phyloP scores from a whole-genome alignment of 2,797 vertebrate species.

The Neoniphon sammara region DNA sequence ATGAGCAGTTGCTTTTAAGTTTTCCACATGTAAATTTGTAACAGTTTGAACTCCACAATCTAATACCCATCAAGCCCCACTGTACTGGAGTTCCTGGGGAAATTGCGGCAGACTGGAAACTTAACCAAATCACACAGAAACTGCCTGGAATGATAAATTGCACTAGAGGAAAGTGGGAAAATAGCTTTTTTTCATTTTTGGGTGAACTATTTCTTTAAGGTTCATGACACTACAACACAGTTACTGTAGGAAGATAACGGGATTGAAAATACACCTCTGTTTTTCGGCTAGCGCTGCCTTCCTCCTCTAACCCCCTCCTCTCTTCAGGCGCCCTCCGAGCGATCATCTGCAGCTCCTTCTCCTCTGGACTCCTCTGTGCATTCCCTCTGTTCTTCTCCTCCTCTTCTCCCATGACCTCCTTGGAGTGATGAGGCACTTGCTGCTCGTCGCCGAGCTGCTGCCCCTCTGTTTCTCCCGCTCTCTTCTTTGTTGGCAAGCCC shows the following conservation, averaged over 20 bases:
- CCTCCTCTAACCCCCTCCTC: conserved; percentile 85
- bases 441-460: conserved; percentile 59
- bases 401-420: conserved; percentile 77
- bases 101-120: too few species aligned
- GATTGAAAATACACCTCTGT: conserved; percentile 85
- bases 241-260: background rate
- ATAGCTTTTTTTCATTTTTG: too few species aligned
- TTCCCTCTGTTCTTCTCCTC: conserved; percentile 55
- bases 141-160: too few species aligned
- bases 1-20: too few species aligned
- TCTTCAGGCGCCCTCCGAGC: conserved; percentile 81
- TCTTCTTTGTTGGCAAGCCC: conserved; percentile 62
- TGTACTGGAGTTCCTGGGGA: too few species aligned
- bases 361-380: conserved; percentile 75
- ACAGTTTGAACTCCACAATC: too few species aligned
- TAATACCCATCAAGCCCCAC: too few species aligned
- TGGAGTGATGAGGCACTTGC: conserved; percentile 80
- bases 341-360: conserved; percentile 84
- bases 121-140: too few species aligned
- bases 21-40: too few species aligned
- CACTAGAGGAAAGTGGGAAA: too few species aligned
- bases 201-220: too few species aligned
- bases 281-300: conserved; percentile 92
- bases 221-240: background rate
- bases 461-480: conserved; percentile 54